phyloP scores from a whole-genome alignment of 2,888 invertebrate genomes.

The Tenthredo amoena region DNA sequence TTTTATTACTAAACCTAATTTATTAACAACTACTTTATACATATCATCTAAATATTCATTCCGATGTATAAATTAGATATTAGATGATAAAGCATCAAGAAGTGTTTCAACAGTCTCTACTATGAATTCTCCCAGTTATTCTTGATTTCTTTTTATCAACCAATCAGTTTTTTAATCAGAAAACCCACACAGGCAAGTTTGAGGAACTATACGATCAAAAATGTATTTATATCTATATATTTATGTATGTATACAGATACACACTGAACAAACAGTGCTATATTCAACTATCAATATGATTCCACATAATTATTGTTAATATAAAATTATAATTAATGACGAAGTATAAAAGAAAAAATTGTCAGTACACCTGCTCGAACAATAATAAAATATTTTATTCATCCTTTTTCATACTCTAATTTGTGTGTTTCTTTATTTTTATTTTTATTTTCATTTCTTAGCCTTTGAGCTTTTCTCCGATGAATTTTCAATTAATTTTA shows the following conservation, averaged over 20 bases:
- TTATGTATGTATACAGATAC: background rate
- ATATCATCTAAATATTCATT: background rate
- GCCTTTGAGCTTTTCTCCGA: background rate
- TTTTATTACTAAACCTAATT: constrained; percentile 1
- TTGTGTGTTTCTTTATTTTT: background rate
- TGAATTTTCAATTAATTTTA: background rate
- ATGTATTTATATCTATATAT: background rate
- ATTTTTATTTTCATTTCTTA: background rate
- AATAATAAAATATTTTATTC: background rate
- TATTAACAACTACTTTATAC: constrained; percentile 11
- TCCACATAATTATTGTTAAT: constrained; percentile 17
- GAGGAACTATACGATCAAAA: constrained; percentile 29
- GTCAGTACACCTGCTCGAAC: constrained; percentile 27
- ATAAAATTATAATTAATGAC: constrained; percentile 26
- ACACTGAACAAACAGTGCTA: background rate
- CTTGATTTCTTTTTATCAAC: background rate
- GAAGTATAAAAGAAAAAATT: background rate
- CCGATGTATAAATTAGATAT: background rate
- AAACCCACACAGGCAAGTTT: background rate
- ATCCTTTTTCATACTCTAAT: background rate
- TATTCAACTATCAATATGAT: background rate
- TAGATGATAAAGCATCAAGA: background rate
- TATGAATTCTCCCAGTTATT: background rate
- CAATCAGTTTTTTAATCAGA: constrained; percentile 8
- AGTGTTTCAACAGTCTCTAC: background rate